Evolutionary conservation across 2,113 vertebrate species (phyloP).

Genomic region (Agapornis roseicollis): DNA sequence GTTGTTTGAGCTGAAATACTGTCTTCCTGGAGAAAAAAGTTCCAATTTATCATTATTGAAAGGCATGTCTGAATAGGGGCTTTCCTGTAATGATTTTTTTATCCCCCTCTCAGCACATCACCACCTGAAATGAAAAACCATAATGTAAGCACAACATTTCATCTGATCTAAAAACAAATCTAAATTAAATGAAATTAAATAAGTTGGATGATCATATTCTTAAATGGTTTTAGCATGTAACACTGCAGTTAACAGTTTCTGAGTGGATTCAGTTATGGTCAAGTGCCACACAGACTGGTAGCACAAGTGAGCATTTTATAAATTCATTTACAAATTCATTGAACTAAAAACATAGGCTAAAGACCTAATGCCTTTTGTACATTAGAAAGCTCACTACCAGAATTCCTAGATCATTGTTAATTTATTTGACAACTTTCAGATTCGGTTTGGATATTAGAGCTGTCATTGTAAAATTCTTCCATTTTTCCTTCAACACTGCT

Average conservation of each 20-base stretch:
- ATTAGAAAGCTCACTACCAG: not conserved
- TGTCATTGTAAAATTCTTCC: constrained; percentile 39
- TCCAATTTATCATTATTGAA: not conserved
- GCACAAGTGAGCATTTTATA: not conserved
- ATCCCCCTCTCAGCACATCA: not conserved
- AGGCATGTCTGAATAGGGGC: not conserved
- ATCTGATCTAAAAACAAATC: not conserved
- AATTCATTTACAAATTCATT: not conserved
- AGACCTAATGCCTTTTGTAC: not conserved
- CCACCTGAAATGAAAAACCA: not conserved
- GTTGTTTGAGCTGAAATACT: not conserved
- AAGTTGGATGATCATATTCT: not conserved
- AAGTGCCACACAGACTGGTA: fast-evolving
- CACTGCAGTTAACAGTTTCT: not conserved
- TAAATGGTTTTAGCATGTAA: fast-evolving
- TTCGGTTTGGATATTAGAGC: constrained; percentile 16
- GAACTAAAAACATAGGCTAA: not conserved
- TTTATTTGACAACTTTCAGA: constrained; percentile 42
- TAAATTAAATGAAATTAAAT: not conserved
- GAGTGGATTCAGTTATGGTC: not conserved
- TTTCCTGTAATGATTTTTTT: not conserved
- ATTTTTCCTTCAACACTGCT: constrained; percentile 1
- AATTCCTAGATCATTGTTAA: constrained; percentile 18
- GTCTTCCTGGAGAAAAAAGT: not conserved
- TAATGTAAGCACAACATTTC: not conserved